Conservation (phyloP, 2,888 invertebrate species). For the Smittia sp. region DNA sequence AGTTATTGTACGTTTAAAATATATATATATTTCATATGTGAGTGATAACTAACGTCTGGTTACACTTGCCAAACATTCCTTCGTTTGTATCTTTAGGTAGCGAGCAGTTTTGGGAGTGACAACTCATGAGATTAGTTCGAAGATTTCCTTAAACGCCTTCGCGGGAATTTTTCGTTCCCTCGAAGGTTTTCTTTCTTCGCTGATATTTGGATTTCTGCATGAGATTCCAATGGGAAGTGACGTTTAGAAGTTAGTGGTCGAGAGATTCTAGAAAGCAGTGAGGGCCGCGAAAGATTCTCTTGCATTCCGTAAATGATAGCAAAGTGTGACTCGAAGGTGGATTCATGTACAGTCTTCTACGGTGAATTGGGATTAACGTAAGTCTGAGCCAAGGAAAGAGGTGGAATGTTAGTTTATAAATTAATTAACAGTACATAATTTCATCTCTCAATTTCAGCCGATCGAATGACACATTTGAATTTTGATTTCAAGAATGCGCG, state of each 20-base stretch:
- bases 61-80: neutral
- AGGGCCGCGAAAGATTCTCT: too few species aligned
- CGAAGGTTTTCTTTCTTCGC: too few species aligned
- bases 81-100: slow-evolving; percentile 13
- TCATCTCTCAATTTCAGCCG: neutral
- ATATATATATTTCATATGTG: neutral
- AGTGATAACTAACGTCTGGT: too few species aligned
- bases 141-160: neutral
- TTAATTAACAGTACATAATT: slow-evolving; percentile 6
- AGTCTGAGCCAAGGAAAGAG: slow-evolving; percentile 1
- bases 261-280: too few species aligned
- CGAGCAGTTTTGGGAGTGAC: slow-evolving; percentile 7
- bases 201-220: too few species aligned
- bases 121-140: neutral
- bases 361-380: neutral
- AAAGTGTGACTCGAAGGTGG: neutral
- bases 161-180: neutral
- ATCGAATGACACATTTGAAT: too few species aligned
- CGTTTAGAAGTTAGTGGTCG: too few species aligned
- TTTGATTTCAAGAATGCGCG: too few species aligned
- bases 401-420: slow-evolving; percentile 20
- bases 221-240: too few species aligned
- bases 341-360: neutral
- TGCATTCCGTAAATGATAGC: too few species aligned
- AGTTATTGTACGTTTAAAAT: neutral